Conservation (phyloP, 2,888 invertebrate genomes). For the Diadromus collaris region DNA sequence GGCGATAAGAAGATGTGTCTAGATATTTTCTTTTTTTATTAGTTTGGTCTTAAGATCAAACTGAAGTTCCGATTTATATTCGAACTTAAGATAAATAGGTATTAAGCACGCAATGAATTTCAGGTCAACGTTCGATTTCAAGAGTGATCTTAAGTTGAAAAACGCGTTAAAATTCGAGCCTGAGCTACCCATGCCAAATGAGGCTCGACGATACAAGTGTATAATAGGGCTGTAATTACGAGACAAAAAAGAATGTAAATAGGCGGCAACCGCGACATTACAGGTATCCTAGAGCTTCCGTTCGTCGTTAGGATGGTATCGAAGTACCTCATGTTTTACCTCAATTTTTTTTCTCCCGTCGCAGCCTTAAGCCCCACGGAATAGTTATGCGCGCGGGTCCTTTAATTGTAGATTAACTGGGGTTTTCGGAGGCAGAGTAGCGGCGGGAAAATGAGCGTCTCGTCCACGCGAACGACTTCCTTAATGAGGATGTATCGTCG, state of each 20-base stretch:
- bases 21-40: no score
- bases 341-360: slow-evolving; percentile 5
- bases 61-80: no score
- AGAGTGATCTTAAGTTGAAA: no score
- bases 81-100: no score
- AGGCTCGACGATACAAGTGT: slow-evolving; percentile 28
- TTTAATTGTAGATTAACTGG: slow-evolving; percentile 8
- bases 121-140: no score
- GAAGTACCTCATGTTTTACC: slow-evolving; percentile 13
- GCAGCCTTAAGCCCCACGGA: slow-evolving; percentile 2
- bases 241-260: neutral
- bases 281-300: slow-evolving; percentile 9
- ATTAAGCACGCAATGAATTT: no score
- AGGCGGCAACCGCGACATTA: neutral
- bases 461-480: slow-evolving; percentile 21
- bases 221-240: slow-evolving; percentile 49
- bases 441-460: slow-evolving; percentile 27
- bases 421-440: neutral
- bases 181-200: slow-evolving; percentile 2
- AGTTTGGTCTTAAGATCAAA: no score
- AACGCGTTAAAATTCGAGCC: no score
- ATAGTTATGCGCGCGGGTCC: neutral
- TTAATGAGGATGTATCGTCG: slow-evolving; percentile 45
- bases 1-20: no score
- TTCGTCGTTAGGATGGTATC: slow-evolving; percentile 34